Conservation (phyloP, 2,113 vertebrate genomes). For the Uria aalge region DNA sequence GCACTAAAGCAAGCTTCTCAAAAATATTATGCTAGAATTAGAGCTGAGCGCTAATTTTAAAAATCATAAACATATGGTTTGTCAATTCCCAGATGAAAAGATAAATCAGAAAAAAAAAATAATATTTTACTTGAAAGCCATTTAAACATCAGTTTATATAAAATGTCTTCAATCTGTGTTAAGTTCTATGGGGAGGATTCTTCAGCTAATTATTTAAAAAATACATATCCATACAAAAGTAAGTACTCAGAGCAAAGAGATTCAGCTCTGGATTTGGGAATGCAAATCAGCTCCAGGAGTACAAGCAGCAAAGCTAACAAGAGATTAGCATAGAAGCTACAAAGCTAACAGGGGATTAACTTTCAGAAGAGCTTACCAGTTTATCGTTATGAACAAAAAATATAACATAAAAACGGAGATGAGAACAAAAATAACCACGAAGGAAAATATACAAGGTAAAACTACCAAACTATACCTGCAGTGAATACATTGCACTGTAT, state of each 20-base stretch:
- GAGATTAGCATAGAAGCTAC: conserved; percentile 33
- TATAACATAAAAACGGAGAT: neutral
- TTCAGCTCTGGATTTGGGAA: conserved; percentile 56
- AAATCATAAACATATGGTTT: neutral
- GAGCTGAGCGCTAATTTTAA: neutral
- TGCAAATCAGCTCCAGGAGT: conserved; percentile 46
- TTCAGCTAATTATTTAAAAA: conserved; percentile 36
- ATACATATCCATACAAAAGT: neutral
- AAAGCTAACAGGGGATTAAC: conserved; percentile 59
- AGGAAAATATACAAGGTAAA: neutral
- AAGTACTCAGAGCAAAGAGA: conserved; percentile 28
- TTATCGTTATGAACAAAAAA: conserved; percentile 19
- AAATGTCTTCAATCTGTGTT: conserved; percentile 1
- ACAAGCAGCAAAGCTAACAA: conserved; percentile 49
- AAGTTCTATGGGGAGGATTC: neutral
- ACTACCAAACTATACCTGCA: neutral
- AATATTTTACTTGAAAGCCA: neutral
- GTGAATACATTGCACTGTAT: neutral
- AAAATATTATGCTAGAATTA: neutral
- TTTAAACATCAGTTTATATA: neutral
- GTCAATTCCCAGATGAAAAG: neutral
- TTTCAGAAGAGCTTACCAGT: conserved; percentile 44
- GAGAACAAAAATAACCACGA: neutral
- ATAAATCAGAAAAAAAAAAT: neutral
- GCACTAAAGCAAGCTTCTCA: neutral